These are phyloP conservation scores for Xylocopa sonorina DNA, from an alignment of 1,140 invertebrate genomes.

Conservation along the genomic window DNA sequence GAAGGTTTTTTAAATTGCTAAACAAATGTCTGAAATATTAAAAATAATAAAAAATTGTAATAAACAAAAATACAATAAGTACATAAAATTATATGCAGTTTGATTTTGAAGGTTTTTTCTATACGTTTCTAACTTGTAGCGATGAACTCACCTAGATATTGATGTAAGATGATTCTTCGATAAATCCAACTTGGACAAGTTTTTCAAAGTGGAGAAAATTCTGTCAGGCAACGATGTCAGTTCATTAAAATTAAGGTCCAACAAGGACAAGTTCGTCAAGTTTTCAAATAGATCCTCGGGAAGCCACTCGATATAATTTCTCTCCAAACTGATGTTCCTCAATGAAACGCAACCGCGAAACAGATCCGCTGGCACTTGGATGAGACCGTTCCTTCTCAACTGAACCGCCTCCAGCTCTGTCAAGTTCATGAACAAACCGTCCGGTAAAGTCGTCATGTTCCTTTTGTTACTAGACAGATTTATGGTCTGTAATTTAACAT, in stretches of 20 bases:
- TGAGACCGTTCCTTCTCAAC: slow-evolving; percentile 81
- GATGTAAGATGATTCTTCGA: slow-evolving; percentile 57
- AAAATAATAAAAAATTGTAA: background rate
- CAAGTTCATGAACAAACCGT: slow-evolving; percentile 83
- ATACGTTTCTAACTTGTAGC: too few relatives aligned
- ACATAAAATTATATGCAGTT: too few relatives aligned
- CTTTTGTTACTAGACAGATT: slow-evolving; percentile 82
- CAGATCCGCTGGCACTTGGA: slow-evolving; percentile 82
- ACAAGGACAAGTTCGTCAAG: slow-evolving; percentile 81
- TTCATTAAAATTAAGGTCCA: slow-evolving; percentile 84
- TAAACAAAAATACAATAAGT: too few relatives aligned
- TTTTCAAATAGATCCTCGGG: slow-evolving; percentile 83
- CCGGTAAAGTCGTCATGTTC: slow-evolving; percentile 82
- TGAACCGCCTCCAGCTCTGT: slow-evolving; percentile 81
- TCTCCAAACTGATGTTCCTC: slow-evolving; percentile 82
- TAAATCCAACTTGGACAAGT: slow-evolving; percentile 52
- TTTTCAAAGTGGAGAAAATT: slow-evolving; percentile 76
- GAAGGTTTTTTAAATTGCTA: slow-evolving; percentile 60
- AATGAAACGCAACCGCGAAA: slow-evolving; percentile 83
- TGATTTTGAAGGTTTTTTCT: too few relatives aligned
- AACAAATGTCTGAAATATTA: slow-evolving; percentile 74
- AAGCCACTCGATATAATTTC: slow-evolving; percentile 83
- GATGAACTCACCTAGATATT: slow-evolving; percentile 53
- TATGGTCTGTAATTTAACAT: slow-evolving; percentile 81
- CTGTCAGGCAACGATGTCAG: slow-evolving; percentile 81